Conservation (phyloP, 2,113 vertebrate genomes). For the Paradisaea rubra region DNA sequence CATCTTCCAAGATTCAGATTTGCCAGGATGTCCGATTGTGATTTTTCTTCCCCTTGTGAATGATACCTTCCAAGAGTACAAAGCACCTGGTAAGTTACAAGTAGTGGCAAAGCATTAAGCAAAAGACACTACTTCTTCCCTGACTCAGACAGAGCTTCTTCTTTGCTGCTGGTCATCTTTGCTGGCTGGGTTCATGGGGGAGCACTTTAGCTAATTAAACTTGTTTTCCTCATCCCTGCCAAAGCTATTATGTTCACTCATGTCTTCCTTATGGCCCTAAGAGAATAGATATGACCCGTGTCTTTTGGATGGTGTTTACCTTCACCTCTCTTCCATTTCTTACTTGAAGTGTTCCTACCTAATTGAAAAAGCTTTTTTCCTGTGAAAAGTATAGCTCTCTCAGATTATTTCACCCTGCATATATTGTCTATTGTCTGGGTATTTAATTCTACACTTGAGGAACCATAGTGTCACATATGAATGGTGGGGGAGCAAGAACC, state of each 20-base stretch:
- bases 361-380: background rate
- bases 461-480: background rate
- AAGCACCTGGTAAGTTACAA: constrained; percentile 71
- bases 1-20: constrained; percentile 57
- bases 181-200: background rate
- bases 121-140: background rate
- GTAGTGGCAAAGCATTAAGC: background rate
- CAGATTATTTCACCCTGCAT: background rate
- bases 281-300: background rate
- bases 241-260: background rate
- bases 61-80: constrained; percentile 74
- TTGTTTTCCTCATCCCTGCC: background rate
- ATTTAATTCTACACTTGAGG: background rate
- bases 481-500: background rate
- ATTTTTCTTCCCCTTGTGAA: constrained; percentile 78
- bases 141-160: background rate
- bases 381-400: background rate
- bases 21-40: constrained; percentile 55
- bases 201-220: background rate
- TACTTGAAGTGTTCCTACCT: background rate
- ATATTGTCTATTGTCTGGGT: background rate
- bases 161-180: background rate
- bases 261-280: background rate
- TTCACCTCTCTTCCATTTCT: background rate
- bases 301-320: background rate